phyloP scores from a whole-genome alignment of 2,888 invertebrate genomes.

The Anticlea derivata region DNA sequence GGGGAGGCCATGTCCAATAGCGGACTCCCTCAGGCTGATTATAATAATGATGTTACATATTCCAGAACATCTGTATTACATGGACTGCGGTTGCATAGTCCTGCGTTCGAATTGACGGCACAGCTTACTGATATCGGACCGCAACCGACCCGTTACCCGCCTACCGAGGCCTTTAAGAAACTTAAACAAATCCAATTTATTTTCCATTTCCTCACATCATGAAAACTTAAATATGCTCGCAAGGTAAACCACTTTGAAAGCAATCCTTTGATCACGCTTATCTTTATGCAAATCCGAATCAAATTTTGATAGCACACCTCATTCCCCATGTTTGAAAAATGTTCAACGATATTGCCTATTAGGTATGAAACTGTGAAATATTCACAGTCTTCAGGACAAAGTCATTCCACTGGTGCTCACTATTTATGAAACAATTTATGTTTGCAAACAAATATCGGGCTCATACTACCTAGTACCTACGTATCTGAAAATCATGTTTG shows the following conservation, averaged over 20 bases:
- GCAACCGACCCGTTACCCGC: slow-evolving; percentile 37
- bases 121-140: neutral
- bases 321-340: slow-evolving; percentile 38
- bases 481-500: slow-evolving; percentile 28
- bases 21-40: no score
- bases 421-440: slow-evolving; percentile 2
- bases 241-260: slow-evolving; percentile 81
- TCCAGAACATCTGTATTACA: no score
- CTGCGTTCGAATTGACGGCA: no score
- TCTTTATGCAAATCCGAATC: slow-evolving; percentile 77
- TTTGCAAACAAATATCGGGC: no score
- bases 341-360: slow-evolving; percentile 23
- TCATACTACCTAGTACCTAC: neutral
- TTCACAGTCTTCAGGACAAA: slow-evolving; percentile 1
- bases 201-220: slow-evolving; percentile 82
- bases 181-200: slow-evolving; percentile 82
- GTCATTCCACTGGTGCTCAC: neutral
- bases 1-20: no score
- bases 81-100: neutral
- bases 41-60: no score
- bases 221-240: slow-evolving; percentile 82
- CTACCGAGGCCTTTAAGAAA: slow-evolving; percentile 64
- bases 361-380: slow-evolving; percentile 7
- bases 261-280: slow-evolving; percentile 80
- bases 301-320: slow-evolving; percentile 65